These are phyloP conservation scores for Eptatretus burgeri DNA, from an alignment of 2,113 vertebrate genomes.

Conservation along the genomic window DNA sequence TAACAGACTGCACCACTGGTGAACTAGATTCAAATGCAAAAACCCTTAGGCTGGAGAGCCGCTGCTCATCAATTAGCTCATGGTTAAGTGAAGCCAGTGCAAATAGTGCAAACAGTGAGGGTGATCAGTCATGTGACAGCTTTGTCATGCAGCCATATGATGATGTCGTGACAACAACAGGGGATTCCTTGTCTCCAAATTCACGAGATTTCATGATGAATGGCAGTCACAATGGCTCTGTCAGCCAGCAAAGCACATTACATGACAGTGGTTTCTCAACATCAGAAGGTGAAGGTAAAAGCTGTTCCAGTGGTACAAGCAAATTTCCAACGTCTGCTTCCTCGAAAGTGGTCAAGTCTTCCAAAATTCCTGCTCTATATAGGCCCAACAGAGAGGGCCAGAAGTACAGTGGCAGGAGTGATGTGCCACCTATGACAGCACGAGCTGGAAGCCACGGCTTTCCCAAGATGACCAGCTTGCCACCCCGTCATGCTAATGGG, in stretches of 20 bases:
- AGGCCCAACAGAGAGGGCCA: no score
- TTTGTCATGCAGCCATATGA: constrained; percentile 42
- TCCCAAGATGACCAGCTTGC: constrained; percentile 12
- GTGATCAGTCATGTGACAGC: constrained; percentile 51
- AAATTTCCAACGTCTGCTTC: not conserved
- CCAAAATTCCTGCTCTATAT: not conserved
- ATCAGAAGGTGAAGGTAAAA: not conserved
- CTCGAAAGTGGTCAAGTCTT: not conserved
- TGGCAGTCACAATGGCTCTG: constrained; percentile 15
- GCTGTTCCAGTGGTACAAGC: not conserved
- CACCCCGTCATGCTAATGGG: constrained; percentile 14
- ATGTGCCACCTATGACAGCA: no score
- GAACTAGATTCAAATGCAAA: not conserved
- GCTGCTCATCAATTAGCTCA: constrained; percentile 55
- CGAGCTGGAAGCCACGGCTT: constrained; percentile 13
- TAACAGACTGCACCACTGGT: not conserved
- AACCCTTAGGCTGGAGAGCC: constrained; percentile 15
- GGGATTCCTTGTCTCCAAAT: constrained; percentile 24
- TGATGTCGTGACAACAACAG: constrained; percentile 47
- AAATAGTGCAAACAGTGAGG: constrained; percentile 45
- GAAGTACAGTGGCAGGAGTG: no score
- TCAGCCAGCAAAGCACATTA: constrained; percentile 14
- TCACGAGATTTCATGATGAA: constrained; percentile 11
- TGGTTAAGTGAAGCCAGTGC: constrained; percentile 68
- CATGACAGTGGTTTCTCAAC: constrained; percentile 5